Evolutionary conservation across 2,888 invertebrate genomes (phyloP), one percentile per base, ranked within the genome.

Genomic region (Seladonia tumulorum): DNA sequence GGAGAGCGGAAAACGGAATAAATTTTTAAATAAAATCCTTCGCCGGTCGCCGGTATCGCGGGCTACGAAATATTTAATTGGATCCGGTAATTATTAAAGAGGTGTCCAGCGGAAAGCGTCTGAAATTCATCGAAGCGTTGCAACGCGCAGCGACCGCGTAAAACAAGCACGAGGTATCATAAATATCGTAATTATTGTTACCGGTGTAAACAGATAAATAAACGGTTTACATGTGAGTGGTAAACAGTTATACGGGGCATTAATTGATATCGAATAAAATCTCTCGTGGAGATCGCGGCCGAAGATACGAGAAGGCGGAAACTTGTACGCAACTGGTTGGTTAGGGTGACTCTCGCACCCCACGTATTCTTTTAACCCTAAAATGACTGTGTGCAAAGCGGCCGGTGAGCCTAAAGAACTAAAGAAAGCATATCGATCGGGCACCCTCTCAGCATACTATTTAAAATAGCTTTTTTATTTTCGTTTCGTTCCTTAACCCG

Each of bases 361-460:
- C 16, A 29, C 7, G 63, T 63, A 63, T 63, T 16, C 63, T 63
- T 63, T 63, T 29, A 63, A 63, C 63, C 63, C 63, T 63, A 63
- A 25, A 29, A 63, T 63, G 63, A 63, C 29, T 29, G 29, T 63
- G 29, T 63, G 16, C 7, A 63, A 63, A 63, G 63, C 63, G 63
- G n/a, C 39, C 70, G 39, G n/a, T 39, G 39, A 39, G 39, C 70
- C 39, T 70, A 39, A 39, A 70, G 39, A 35, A 70, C 22, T 35
- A 35, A 35, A 70, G 70, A 70, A 39, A 35, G 39, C 70, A 22
- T 35, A 70, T 63, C 63, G 63, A 63, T 63, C 63, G 63, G 7
- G 18, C 29, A 25, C 18, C 63, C 29, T 63, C 29, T 63, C 8
- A 63, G 29, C 63, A 29, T 63, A 29, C 63, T 16, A 63, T 63